Evolutionary conservation across 2,113 vertebrate genomes (phyloP), one percentile per base, ranked within the genome.

Genomic region (Labeo rohita): DNA sequence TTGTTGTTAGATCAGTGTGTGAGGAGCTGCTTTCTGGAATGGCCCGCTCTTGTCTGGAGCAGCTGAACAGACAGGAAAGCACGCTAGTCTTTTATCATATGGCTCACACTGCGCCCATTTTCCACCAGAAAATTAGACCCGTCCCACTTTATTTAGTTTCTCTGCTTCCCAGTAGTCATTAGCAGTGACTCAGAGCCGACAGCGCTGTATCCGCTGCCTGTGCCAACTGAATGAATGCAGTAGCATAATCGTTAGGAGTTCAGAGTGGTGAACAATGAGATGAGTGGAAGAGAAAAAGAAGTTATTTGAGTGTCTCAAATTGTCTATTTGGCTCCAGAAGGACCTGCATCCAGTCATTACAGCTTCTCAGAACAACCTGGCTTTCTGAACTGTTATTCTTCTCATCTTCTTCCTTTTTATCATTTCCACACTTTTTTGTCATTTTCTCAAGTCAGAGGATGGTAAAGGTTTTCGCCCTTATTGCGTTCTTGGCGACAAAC

Each of bases 181-280:
- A 80, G 77, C 77, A 23, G 77, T 61, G 77, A 45, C 36, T 80
- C 54, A 16, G 77, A 61, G 36, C 18, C 43, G 13, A 49, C 61
- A 81, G n/a, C 5, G 15, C 2, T 65, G 43, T 50, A 16, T 47
- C 61, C 18, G 8, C 79, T 9, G 13, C 61, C 61, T 23, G 15
- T 81, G 39, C n/a, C 59, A 49, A 49, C 43, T 66, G 59, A 81
- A 81, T 65, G 13, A 81, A 81, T 81, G 79, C 61, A 66, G 56
- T 8, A 16, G 59, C 15, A 4, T 47, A 63, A 80, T 81, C 2
- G 28, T 52, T 68, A n/a, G 80, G 45, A 68, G 43, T 66, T 81
- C 21, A 80, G 43, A 45, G 9, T 10, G 2, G 11, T 66, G 79
- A 65, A 77, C 23, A 77, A 77, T 77, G 50, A 77, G 39, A 47